Percentiles rank a stretch among this genome's conserved stretches.
phyloP scores from a whole-genome alignment of 92 coral and sea anemone species.

The Epizoanthus stellaris region DNA sequence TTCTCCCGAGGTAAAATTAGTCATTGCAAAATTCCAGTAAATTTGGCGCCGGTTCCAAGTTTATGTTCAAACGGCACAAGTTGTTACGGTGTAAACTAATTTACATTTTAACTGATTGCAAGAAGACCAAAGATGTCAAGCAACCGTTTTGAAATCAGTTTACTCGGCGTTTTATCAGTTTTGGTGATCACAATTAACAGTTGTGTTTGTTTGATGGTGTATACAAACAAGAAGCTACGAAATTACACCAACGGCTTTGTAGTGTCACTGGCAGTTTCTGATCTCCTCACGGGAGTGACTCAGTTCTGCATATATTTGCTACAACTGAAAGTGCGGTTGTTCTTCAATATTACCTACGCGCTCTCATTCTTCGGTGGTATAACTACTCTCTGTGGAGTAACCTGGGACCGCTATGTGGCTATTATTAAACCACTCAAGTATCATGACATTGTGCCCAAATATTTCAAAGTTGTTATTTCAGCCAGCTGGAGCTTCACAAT shows the following conservation, averaged over 20 bases:
- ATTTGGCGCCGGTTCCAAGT: neutral
- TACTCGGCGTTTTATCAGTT: constrained; percentile 32
- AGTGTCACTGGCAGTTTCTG: constrained; percentile 31
- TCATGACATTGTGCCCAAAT: constrained; percentile 23
- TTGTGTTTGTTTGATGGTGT: constrained; percentile 30
- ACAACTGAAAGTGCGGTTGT: constrained; percentile 11
- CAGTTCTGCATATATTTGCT: constrained; percentile 34
- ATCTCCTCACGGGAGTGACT: constrained; percentile 24
- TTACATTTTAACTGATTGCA: neutral
- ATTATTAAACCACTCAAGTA: constrained; percentile 33
- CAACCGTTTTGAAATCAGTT: constrained; percentile 16
- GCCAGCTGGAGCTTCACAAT: constrained; percentile 30
- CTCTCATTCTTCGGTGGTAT: constrained; percentile 41
- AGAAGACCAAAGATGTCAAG: constrained; percentile 1
- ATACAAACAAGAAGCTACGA: constrained; percentile 32
- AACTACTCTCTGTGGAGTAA: constrained; percentile 37
- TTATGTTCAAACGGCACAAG: neutral
- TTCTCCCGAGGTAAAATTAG: neutral
- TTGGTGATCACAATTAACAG: constrained; percentile 20
- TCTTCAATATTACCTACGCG: constrained; percentile 38
- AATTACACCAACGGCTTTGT: constrained; percentile 28
- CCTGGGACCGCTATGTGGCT: constrained; percentile 42
- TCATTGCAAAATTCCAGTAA: neutral
- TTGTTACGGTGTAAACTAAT: neutral
- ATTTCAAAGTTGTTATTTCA: constrained; percentile 37